A percentile compares a stretch with the other conserved stretches of the same genome.
phyloP scores from a whole-genome alignment of 2,797 vertebrate genomes.

The Lacerta viridis region DNA sequence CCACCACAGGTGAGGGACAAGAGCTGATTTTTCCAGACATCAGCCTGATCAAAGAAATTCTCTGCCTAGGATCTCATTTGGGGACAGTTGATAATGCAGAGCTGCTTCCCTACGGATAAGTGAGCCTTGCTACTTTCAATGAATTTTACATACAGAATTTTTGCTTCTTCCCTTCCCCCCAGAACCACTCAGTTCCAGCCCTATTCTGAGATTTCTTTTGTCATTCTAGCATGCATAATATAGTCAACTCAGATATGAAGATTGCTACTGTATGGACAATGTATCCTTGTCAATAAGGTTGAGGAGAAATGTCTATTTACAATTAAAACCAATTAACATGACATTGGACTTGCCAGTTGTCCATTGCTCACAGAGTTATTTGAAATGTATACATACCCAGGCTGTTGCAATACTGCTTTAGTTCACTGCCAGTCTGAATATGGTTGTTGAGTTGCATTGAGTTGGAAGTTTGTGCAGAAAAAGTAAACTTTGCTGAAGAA shows the following conservation, averaged over 20 bases:
- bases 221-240: slow-evolving; percentile 25
- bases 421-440: neutral
- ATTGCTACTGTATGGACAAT: slow-evolving; percentile 18
- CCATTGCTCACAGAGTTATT: slow-evolving; percentile 54
- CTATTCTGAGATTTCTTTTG: slow-evolving; percentile 14
- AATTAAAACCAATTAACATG: slow-evolving; percentile 68
- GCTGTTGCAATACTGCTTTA: slow-evolving; percentile 40
- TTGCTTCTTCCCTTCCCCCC: neutral
- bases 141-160: neutral
- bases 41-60: slow-evolving; percentile 14
- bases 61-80: slow-evolving; percentile 9
- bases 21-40: slow-evolving; percentile 11
- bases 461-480: neutral
- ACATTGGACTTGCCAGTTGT: slow-evolving; percentile 56
- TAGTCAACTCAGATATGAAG: slow-evolving; percentile 43
- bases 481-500: slow-evolving; percentile 26
- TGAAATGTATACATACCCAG: slow-evolving; percentile 40
- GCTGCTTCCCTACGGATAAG: neutral
- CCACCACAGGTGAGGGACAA: neutral
- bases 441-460: neutral
- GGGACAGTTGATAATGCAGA: neutral
- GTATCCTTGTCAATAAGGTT: slow-evolving; percentile 56
- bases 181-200: slow-evolving; percentile 23
- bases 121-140: neutral
- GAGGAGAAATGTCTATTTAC: slow-evolving; percentile 22